Percentiles rank a stretch among this genome's conserved stretches.
Conservation (phyloP, 2,113 vertebrate genomes). For the Etheostoma spectabile region DNA sequence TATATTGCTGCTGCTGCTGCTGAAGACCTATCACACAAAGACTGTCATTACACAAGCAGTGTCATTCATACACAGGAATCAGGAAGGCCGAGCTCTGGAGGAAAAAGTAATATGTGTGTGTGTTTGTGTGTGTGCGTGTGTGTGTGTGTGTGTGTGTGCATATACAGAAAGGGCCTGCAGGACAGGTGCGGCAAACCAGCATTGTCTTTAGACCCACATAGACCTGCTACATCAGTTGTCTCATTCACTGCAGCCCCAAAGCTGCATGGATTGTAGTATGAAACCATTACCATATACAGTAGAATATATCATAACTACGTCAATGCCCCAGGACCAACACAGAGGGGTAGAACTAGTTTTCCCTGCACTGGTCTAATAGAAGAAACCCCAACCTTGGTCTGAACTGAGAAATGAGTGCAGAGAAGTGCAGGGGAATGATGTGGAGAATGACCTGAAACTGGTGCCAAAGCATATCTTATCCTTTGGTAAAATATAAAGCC, state of each 20-base stretch:
- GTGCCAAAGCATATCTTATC: constrained; percentile 36
- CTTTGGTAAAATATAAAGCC: neutral
- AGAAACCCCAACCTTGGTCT: neutral
- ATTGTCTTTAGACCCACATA: constrained; percentile 43
- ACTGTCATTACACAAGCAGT: constrained; percentile 23
- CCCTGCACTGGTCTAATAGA: neutral
- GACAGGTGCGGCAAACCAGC: constrained; percentile 49
- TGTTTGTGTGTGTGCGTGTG: constrained; percentile 16
- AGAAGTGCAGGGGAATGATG: constrained; percentile 3
- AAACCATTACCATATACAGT: constrained; percentile 14
- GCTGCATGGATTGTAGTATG: constrained; percentile 26
- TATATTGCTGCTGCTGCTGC: constrained; percentile 42
- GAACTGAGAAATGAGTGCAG: constrained; percentile 16
- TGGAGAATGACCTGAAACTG: constrained; percentile 29
- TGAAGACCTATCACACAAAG: constrained; percentile 23
- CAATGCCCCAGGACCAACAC: constrained; percentile 25
- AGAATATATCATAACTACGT: constrained; percentile 37
- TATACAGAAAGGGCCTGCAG: constrained; percentile 35
- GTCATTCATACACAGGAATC: constrained; percentile 20
- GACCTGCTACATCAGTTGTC: constrained; percentile 23
- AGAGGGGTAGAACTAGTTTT: constrained; percentile 14
- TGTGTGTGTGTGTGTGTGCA: constrained; percentile 13
- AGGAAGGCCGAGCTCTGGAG: constrained; percentile 23
- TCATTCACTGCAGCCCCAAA: constrained; percentile 36
- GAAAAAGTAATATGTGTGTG: neutral